Conservation (phyloP, 2,888 invertebrate genomes). For the Leucoptera coffeella region DNA sequence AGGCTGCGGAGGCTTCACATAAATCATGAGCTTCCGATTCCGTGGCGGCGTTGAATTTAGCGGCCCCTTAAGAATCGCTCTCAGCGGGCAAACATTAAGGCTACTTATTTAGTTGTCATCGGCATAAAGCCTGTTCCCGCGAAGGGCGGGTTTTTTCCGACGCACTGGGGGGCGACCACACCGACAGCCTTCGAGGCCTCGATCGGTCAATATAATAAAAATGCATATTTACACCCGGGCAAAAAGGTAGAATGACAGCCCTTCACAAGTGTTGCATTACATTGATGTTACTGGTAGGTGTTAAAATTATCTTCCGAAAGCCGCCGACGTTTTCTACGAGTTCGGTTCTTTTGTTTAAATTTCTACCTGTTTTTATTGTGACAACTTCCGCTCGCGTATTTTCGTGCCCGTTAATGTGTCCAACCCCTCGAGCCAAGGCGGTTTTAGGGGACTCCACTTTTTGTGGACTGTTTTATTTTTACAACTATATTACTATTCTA, state of each 20-base stretch:
- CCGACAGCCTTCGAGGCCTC: slow-evolving; percentile 23
- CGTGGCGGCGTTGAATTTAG: slow-evolving; percentile 36
- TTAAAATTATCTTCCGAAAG: too few species aligned
- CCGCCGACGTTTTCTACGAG: too few species aligned
- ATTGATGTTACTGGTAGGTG: too few species aligned
- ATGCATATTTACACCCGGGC: slow-evolving; percentile 41
- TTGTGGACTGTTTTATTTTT: too few species aligned
- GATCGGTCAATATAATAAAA: slow-evolving; percentile 47
- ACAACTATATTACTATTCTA: too few species aligned
- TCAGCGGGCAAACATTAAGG: slow-evolving; percentile 12
- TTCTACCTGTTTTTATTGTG: too few species aligned
- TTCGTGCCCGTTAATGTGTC: too few species aligned
- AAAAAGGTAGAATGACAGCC: slow-evolving; percentile 8
- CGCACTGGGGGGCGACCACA: slow-evolving; percentile 45
- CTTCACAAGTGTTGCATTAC: too few species aligned
- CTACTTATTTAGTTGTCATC: slow-evolving; percentile 34
- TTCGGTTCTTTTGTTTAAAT: too few species aligned
- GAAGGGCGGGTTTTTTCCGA: slow-evolving; percentile 22
- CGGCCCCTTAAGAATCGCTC: slow-evolving; percentile 25
- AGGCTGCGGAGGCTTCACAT: slow-evolving; percentile 33
- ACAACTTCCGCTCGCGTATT: too few species aligned
- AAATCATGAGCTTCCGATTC: slow-evolving; percentile 30
- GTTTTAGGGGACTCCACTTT: too few species aligned
- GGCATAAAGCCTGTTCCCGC: slow-evolving; percentile 29
- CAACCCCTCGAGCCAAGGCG: too few species aligned